phyloP scores from a whole-genome alignment of 2,797 vertebrate genomes.

The Danio jaintianensis region DNA sequence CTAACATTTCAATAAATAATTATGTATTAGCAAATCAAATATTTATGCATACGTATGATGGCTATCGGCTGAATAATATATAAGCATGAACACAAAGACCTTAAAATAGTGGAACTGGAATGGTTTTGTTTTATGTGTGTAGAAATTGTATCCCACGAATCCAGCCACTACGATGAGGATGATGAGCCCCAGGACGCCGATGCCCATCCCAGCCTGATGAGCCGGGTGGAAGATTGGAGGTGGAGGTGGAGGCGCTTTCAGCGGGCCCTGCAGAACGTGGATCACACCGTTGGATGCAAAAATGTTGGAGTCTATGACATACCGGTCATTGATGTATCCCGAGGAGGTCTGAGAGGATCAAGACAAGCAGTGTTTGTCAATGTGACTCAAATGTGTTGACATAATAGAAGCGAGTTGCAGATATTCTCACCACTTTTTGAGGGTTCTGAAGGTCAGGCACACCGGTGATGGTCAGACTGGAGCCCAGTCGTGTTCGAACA shows the following conservation, averaged over 20 bases:
- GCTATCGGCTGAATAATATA: not conserved
- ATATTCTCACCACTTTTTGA: conserved; percentile 66
- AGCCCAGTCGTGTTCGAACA: conserved; percentile 82
- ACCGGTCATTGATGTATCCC: conserved; percentile 84
- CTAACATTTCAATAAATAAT: conserved; percentile 65
- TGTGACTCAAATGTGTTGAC: not conserved
- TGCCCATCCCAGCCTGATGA: conserved; percentile 77
- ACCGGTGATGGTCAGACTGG: conserved; percentile 79
- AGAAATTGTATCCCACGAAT: conserved; percentile 83
- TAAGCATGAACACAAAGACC: conserved; percentile 69
- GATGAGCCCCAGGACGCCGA: conserved; percentile 82
- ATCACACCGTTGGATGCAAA: conserved; percentile 91
- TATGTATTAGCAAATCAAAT: not conserved
- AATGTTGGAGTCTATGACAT: conserved; percentile 83
- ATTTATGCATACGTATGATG: not conserved
- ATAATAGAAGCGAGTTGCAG: not conserved
- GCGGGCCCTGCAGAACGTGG: conserved; percentile 86
- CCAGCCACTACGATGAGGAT: conserved; percentile 69
- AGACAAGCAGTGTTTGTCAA: not conserved
- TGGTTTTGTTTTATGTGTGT: conserved; percentile 79
- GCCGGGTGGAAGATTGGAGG: conserved; percentile 65
- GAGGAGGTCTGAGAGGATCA: conserved; percentile 72
- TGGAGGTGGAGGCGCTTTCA: conserved; percentile 81
- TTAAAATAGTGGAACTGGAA: conserved; percentile 88
- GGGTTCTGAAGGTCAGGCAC: conserved; percentile 72